phyloP scores from a whole-genome alignment of 2,888 invertebrate species.

The Byasa hedistus region DNA sequence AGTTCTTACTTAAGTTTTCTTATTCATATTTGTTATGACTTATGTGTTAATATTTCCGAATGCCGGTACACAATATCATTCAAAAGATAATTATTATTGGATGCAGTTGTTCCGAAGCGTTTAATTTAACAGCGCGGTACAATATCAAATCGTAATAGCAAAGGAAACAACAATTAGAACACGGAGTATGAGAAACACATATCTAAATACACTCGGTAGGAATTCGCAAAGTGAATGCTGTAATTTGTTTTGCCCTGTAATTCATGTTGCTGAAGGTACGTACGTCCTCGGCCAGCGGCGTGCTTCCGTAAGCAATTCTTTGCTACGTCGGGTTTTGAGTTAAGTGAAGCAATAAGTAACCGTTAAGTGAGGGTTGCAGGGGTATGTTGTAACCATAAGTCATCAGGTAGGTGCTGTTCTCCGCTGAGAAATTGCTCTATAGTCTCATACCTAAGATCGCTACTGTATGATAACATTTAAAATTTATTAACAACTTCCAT shows the following conservation, averaged over 20 bases:
- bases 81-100: neutral
- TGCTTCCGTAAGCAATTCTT: slow-evolving; percentile 59
- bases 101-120: neutral
- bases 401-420: slow-evolving; percentile 25
- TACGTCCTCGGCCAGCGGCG: slow-evolving; percentile 43
- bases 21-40: no score
- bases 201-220: slow-evolving; percentile 39
- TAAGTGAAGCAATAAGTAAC: slow-evolving; percentile 44
- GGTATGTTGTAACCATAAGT: slow-evolving; percentile 29
- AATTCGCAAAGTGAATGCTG: slow-evolving; percentile 25
- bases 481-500: neutral
- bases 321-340: slow-evolving; percentile 57
- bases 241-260: slow-evolving; percentile 35
- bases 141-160: neutral
- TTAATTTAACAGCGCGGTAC: neutral
- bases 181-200: slow-evolving; percentile 30
- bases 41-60: no score
- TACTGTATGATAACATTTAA: neutral
- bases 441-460: slow-evolving; percentile 9
- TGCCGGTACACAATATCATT: neutral
- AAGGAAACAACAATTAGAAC: neutral
- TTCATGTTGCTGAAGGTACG: slow-evolving; percentile 47
- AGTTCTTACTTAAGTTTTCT: no score
- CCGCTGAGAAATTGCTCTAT: slow-evolving; percentile 16
- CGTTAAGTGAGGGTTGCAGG: slow-evolving; percentile 29